Base-by-base conservation (phyloP, 2,113 vertebrate species). In the Garra rufa region DNA sequence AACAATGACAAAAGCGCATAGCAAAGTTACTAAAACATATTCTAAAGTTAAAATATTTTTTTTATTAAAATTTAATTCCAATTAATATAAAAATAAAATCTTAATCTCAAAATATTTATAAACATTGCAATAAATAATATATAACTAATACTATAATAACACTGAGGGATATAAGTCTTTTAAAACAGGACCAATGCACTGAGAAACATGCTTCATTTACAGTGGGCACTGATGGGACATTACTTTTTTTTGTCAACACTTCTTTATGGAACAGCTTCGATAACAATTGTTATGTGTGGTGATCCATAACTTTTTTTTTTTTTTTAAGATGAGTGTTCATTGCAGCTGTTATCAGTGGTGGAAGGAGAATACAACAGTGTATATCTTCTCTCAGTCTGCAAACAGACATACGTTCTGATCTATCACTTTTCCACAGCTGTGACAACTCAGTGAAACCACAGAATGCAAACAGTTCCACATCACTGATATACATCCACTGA, bases 351-450 rank as follows among this genome's bases (percentile, higher is more conserved):
- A 71, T 71, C 69, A 71, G 38, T 44, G 5, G 69, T 11, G 11
- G 69, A 71, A 71, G 69, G 21, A 71, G 44, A n/a, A 38, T 69
- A 3, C 3, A 67, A 70, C 4, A 70, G 21, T 41, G 4, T 11
- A 11, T 43, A n/a, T 70, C 67, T 70, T 70, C 67, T 70, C 34
- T 41, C 2, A 43, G 30, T n/a, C 38, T 71, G 38, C 38, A 71
- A 24, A 19, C 63, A 34, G 28, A 67, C 28, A 9, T 15, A 34
- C 0, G 8, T 38, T 65, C 63, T 67, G 63, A 21, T 21, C 30
- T 69, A 10, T 38, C 65, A 69, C 30, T 69, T 69, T 69, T 19
- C 65, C 65, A 38, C 65, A 69, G 30, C 65, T 57, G 55, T 8
- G 9, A 21, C 3, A 24, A 57, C 9, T n/a, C 38, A 67, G 15